These are phyloP conservation scores for Drosophila mayaguana DNA, from an alignment of 2,888 invertebrate species.

Conservation along the genomic window DNA sequence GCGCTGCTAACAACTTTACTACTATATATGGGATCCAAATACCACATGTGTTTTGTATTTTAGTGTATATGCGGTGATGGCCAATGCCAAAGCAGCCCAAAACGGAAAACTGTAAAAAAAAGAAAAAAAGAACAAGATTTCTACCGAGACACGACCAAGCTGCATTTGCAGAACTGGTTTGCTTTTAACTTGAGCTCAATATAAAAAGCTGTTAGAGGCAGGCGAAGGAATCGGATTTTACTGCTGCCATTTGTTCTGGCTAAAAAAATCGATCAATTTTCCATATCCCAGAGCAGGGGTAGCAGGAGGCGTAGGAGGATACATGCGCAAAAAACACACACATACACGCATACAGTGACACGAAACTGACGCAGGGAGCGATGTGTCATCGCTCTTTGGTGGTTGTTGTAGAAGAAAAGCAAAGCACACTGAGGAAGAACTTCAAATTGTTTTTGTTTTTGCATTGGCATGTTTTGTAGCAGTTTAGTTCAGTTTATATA, in stretches of 20 bases:
- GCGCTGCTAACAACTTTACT: conserved; percentile 56
- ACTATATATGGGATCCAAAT: conserved; percentile 39
- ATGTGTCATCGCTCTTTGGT: conserved; percentile 75
- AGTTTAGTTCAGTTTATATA: conserved; percentile 37
- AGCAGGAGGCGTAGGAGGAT: conserved; percentile 53
- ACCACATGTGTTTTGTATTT: conserved; percentile 45
- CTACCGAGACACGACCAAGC: conserved; percentile 38
- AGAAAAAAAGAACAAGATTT: conserved; percentile 66
- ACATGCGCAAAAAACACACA: conserved; percentile 67
- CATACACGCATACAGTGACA: conserved; percentile 27
- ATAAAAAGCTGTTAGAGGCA: conserved; percentile 47
- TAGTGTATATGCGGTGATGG: conserved; percentile 43
- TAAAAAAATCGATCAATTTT: conserved; percentile 74
- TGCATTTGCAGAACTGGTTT: conserved; percentile 77
- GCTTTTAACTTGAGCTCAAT: conserved; percentile 45
- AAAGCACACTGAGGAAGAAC: conserved; percentile 28
- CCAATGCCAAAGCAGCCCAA: conserved; percentile 63
- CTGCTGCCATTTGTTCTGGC: conserved; percentile 43
- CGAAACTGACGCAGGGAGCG: conserved; percentile 52
- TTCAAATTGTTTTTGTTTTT: conserved; percentile 51
- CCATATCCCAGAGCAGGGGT: conserved; percentile 28
- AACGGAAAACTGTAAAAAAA: conserved; percentile 71
- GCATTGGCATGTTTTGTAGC: conserved; percentile 20
- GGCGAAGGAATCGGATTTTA: conserved; percentile 50
- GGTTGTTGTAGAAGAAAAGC: conserved; percentile 55